A percentile compares a stretch with the other conserved stretches of the same genome.
phyloP scores from a whole-genome alignment of 2,113 vertebrate genomes.

The Solenodon paradoxus region DNA sequence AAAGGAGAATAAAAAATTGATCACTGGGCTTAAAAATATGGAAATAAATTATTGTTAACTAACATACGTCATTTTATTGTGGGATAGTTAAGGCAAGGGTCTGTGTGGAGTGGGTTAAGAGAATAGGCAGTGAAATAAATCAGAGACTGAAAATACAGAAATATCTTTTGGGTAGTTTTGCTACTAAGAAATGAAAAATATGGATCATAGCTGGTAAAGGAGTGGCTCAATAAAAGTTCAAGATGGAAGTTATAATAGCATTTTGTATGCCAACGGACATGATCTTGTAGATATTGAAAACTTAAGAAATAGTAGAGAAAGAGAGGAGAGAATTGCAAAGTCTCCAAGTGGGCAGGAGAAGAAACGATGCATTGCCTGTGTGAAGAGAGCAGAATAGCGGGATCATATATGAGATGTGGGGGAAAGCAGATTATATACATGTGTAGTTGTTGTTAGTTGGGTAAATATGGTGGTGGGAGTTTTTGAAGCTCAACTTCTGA shows the following conservation, averaged over 20 bases:
- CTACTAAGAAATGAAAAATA: not conserved
- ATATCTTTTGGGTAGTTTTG: not conserved
- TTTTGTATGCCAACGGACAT: not conserved
- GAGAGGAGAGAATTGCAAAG: not conserved
- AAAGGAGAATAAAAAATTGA: not conserved
- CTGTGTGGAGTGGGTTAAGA: not conserved
- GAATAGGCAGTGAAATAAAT: not conserved
- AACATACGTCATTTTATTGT: not conserved
- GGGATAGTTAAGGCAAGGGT: not conserved
- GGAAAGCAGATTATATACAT: not conserved
- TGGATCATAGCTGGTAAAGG: not conserved
- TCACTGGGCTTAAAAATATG: not conserved
- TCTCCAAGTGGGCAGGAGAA: not conserved
- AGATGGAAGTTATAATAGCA: not conserved
- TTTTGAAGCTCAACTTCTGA: not conserved
- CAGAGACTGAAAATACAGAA: not conserved
- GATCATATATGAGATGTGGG: not conserved
- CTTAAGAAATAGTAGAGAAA: not conserved
- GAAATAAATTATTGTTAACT: not conserved
- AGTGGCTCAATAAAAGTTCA: not conserved
- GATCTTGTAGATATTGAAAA: not conserved
- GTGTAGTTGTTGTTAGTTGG: not conserved
- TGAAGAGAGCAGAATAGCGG: not conserved
- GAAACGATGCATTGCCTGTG: no score
- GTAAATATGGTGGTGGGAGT: not conserved